These are phyloP conservation scores for Vanessa cardui DNA, from an alignment of 2,888 invertebrate species.

Conservation along the genomic window DNA sequence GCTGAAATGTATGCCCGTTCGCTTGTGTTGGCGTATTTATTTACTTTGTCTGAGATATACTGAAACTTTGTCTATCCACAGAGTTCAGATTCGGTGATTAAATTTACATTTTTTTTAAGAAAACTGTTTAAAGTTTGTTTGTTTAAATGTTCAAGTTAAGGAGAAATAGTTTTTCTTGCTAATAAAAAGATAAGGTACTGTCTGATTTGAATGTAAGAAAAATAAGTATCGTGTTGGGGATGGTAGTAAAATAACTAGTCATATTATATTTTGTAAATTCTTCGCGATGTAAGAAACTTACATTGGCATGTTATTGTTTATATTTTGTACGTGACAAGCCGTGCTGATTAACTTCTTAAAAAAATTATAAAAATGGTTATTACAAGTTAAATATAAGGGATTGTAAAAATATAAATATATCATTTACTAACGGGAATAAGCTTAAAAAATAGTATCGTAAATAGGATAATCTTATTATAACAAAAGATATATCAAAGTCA, in stretches of 20 bases:
- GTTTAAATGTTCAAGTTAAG: too few relatives aligned
- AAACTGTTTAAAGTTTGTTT: too few relatives aligned
- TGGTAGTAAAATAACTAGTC: neutral
- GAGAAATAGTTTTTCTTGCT: too few relatives aligned
- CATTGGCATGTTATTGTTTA: neutral
- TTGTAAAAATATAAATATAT: too few relatives aligned
- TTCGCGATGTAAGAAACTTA: neutral
- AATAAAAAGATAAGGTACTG: too few relatives aligned
- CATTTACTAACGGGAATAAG: neutral
- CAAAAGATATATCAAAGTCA: constrained; percentile 52
- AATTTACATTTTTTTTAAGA: neutral
- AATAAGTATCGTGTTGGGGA: too few relatives aligned
- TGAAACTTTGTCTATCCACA: constrained; percentile 19
- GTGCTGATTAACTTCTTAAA: too few relatives aligned
- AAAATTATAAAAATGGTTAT: too few relatives aligned
- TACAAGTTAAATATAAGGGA: too few relatives aligned
- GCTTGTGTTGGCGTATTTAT: constrained; percentile 34
- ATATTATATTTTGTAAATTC: neutral
- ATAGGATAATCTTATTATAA: constrained; percentile 49
- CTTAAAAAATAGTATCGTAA: constrained; percentile 44
- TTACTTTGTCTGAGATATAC: constrained; percentile 27
- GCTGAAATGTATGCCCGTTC: constrained; percentile 46
- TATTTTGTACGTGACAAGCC: neutral
- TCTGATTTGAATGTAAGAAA: too few relatives aligned
- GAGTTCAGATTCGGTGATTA: constrained; percentile 1